Percentiles rank a stretch among this genome's conserved stretches.
Evolutionary conservation across 1,140 invertebrate species (phyloP).

Genomic region (Cecropterus lyciades): DNA sequence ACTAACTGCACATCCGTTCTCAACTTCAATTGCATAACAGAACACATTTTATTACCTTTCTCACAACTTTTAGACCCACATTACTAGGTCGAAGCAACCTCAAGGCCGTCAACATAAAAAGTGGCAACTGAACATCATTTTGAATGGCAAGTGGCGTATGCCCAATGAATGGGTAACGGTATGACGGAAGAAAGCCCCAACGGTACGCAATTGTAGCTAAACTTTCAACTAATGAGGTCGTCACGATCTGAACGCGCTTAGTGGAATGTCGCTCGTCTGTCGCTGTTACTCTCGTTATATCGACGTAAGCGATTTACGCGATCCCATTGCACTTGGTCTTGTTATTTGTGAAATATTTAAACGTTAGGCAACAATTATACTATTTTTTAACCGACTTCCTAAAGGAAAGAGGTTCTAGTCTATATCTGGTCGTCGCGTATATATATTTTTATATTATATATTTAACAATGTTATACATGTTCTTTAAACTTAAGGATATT

Average conservation of each 20-base stretch:
- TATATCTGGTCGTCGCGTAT: no score
- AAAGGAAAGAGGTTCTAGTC: no score
- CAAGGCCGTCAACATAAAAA: constrained; percentile 9
- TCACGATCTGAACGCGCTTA: constrained; percentile 15
- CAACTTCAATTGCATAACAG: background rate
- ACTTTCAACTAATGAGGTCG: constrained; percentile 53
- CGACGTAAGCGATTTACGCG: constrained; percentile 1
- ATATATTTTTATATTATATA: no score
- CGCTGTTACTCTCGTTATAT: background rate
- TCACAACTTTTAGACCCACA: background rate
- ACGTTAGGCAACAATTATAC: no score
- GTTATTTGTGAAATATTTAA: background rate
- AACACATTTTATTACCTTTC: background rate
- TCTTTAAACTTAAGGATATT: no score
- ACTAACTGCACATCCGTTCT: background rate
- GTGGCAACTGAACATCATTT: background rate
- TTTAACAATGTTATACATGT: no score
- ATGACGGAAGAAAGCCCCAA: constrained; percentile 53
- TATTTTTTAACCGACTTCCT: no score
- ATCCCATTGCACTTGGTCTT: background rate
- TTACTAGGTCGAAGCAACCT: constrained; percentile 7
- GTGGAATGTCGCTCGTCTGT: background rate
- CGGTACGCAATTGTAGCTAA: constrained; percentile 62
- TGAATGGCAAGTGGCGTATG: constrained; percentile 9
- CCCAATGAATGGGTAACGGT: constrained; percentile 52